Percentiles rank a stretch among this genome's conserved stretches.
These are phyloP conservation scores for Eremobia ochroleuca DNA, from an alignment of 2,888 invertebrate genomes.

Conservation along the genomic window DNA sequence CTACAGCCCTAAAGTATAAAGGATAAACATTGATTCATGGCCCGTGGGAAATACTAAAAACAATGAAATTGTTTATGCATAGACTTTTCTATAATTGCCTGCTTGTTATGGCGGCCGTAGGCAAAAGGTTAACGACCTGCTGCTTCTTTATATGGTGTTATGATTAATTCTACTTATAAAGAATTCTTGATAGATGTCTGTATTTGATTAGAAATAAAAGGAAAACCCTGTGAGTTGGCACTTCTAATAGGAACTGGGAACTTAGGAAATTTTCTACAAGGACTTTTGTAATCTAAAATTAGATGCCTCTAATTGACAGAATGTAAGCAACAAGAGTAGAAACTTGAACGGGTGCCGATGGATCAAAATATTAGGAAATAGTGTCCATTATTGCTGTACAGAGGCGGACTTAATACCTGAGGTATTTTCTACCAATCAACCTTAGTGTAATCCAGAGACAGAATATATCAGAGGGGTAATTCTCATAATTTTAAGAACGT, in stretches of 20 bases:
- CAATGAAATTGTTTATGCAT: conserved; percentile 12
- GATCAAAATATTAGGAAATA: background rate
- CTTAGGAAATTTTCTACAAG: background rate
- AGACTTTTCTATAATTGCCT: conserved; percentile 18
- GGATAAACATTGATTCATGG: background rate
- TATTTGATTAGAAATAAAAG: background rate
- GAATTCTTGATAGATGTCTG: background rate
- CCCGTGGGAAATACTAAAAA: conserved; percentile 8
- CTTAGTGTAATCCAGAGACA: too few relatives aligned
- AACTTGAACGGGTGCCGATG: background rate
- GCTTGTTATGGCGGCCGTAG: conserved; percentile 43
- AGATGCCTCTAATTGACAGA: background rate
- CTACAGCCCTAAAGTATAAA: background rate
- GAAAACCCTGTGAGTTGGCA: background rate
- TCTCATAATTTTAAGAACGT: too few relatives aligned
- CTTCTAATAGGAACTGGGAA: too few relatives aligned
- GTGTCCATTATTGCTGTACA: background rate
- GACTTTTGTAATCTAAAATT: background rate
- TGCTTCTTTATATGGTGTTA: conserved; percentile 19
- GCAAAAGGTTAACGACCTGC: conserved; percentile 45
- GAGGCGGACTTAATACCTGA: too few relatives aligned
- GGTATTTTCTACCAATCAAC: too few relatives aligned
- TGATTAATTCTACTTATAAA: conserved; percentile 18
- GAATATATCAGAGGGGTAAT: too few relatives aligned
- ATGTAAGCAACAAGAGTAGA: background rate